Conservation (phyloP, 2,113 vertebrate genomes). For the Neotragus pygmaeus region DNA sequence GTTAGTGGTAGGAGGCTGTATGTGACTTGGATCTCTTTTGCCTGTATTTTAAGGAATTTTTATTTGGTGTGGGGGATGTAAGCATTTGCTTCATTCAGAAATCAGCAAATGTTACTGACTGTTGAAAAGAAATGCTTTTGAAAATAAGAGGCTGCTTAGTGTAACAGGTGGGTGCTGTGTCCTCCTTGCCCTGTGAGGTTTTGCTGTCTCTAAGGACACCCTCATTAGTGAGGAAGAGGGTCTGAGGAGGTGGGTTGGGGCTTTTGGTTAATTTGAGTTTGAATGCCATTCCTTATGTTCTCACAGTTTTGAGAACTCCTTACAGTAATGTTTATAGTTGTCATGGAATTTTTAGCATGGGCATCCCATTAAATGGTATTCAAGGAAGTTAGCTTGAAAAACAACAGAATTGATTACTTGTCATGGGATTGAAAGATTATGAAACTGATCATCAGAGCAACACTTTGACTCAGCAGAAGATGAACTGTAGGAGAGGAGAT, state of each 20-base stretch:
- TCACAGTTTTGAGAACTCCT: neutral
- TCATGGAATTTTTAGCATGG: neutral
- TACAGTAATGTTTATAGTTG: neutral
- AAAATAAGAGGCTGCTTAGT: neutral
- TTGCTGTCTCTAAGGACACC: neutral
- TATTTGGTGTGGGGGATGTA: neutral
- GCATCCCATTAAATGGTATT: neutral
- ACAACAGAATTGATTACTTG: neutral
- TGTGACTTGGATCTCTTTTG: neutral
- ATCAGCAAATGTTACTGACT: neutral
- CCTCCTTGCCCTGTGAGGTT: neutral
- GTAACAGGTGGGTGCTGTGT: neutral
- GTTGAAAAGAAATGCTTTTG: neutral
- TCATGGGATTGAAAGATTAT: neutral
- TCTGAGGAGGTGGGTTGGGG: neutral
- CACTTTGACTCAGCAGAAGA: neutral
- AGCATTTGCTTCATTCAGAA: conserved; percentile 26
- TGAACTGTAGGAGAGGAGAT: neutral
- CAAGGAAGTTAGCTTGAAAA: neutral
- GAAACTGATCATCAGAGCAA: neutral
- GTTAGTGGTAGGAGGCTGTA: neutral
- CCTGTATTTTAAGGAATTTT: conserved; percentile 31
- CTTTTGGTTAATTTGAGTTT: neutral
- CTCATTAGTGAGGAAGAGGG: neutral
- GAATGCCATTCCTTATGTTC: neutral